Evolutionary conservation across 92 coral and sea anemone species (phyloP).

Genomic region (Heteractis magnifica): DNA sequence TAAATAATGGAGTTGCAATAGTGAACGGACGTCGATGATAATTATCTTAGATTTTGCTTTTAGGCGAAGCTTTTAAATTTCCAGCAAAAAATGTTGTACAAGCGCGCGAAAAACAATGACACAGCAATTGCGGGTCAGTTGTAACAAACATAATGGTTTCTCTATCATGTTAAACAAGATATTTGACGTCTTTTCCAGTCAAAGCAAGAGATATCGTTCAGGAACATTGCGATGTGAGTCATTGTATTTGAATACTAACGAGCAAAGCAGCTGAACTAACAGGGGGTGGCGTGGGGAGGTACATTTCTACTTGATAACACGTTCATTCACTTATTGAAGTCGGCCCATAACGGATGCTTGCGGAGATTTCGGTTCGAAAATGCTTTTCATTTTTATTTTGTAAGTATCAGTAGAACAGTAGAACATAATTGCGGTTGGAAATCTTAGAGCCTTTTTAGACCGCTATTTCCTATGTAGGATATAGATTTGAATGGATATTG

Average conservation of each 20-base stretch:
- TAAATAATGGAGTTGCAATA: not conserved
- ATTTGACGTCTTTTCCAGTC: not conserved
- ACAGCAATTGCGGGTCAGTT: not conserved
- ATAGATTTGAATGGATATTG: not conserved
- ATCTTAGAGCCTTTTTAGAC: not conserved
- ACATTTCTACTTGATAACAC: not conserved
- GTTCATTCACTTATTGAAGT: not conserved
- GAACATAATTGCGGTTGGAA: not conserved
- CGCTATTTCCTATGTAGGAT: not conserved
- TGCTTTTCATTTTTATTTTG: not conserved
- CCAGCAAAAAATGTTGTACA: not conserved
- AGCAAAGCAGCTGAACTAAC: conserved; percentile 35
- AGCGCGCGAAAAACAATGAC: not conserved
- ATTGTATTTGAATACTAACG: not conserved
- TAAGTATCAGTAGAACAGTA: not conserved
- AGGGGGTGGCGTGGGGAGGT: conserved; percentile 9
- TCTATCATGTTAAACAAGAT: not conserved
- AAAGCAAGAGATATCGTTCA: not conserved
- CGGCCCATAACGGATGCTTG: not conserved
- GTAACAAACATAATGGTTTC: not conserved
- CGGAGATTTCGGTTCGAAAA: not conserved
- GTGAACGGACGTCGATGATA: not conserved
- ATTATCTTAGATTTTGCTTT: not conserved
- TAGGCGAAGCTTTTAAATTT: not conserved
- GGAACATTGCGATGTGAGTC: not conserved